These are phyloP conservation scores for Scrobipalpa costella DNA, from an alignment of 2,888 invertebrate genomes.

Conservation along the genomic window DNA sequence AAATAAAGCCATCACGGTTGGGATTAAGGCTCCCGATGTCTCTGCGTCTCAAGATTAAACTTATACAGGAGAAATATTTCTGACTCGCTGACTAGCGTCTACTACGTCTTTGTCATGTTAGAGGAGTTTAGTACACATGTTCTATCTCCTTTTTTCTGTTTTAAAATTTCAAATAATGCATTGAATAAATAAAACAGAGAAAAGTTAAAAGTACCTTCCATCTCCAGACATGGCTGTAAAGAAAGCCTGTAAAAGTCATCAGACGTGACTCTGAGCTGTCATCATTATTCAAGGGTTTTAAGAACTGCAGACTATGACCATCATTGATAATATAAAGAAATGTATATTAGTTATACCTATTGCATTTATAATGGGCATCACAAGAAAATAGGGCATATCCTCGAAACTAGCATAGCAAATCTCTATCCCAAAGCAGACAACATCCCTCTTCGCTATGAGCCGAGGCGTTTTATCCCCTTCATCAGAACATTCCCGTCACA, in stretches of 20 bases:
- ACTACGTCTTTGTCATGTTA: conserved; percentile 73
- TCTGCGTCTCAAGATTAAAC: conserved; percentile 40
- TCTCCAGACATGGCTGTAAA: too few relatives aligned
- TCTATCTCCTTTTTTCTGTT: neutral
- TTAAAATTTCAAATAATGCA: neutral
- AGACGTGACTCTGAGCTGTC: too few relatives aligned
- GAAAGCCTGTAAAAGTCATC: too few relatives aligned
- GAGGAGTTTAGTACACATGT: conserved; percentile 1
- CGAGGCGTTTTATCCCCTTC: neutral
- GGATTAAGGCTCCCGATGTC: conserved; percentile 42
- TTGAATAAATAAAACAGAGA: too few relatives aligned
- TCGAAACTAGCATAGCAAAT: neutral
- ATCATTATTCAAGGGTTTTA: too few relatives aligned
- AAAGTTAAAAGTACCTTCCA: too few relatives aligned
- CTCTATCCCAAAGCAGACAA: neutral
- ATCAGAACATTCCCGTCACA: neutral
- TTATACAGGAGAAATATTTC: conserved; percentile 63
- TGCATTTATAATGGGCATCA: too few relatives aligned
- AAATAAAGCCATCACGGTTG: conserved; percentile 40
- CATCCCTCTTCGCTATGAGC: neutral
- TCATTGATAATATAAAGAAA: too few relatives aligned
- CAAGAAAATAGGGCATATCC: too few relatives aligned
- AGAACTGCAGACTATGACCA: too few relatives aligned
- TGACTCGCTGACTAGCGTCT: conserved; percentile 60
- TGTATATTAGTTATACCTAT: too few relatives aligned